These are phyloP conservation scores for Leptodirus hochenwartii DNA, from an alignment of 2,888 invertebrate species.

Conservation along the genomic window DNA sequence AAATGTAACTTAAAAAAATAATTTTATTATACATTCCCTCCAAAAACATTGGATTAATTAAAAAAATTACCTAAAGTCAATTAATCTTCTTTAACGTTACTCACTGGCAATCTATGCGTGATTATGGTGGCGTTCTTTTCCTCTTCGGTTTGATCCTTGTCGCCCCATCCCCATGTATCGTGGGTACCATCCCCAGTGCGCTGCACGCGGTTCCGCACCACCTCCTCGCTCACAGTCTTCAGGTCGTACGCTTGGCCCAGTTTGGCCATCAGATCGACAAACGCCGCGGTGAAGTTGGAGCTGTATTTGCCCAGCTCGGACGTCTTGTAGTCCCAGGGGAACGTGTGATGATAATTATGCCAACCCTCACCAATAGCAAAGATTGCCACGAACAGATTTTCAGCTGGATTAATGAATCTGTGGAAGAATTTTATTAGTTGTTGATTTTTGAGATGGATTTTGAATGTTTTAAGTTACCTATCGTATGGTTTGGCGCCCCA, in stretches of 20 bases:
- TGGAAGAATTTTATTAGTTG: neutral
- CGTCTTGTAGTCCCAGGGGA: constrained; percentile 76
- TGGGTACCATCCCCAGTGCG: constrained; percentile 61
- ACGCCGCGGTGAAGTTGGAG: constrained; percentile 54
- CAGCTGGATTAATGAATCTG: constrained; percentile 48
- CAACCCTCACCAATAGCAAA: constrained; percentile 62
- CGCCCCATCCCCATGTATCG: constrained; percentile 66
- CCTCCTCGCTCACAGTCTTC: constrained; percentile 56
- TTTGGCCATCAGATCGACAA: constrained; percentile 65
- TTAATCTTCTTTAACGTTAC: no score
- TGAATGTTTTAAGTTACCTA: constrained; percentile 28
- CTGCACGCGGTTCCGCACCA: constrained; percentile 48
- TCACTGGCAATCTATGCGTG: constrained; percentile 11
- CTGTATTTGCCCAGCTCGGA: constrained; percentile 58
- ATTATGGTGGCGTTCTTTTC: constrained; percentile 21
- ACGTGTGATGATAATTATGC: constrained; percentile 77
- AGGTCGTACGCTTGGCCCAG: constrained; percentile 79
- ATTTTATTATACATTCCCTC: no score
- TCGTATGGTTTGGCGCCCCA: constrained; percentile 63
- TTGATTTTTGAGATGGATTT: neutral
- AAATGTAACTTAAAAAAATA: no score
- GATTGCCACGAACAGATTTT: constrained; percentile 48
- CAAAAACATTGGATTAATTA: no score
- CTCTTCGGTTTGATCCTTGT: constrained; percentile 38
- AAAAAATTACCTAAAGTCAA: no score